Evolutionary conservation across 2,888 invertebrate species (phyloP).

Genomic region (Eretmocerus hayati): DNA sequence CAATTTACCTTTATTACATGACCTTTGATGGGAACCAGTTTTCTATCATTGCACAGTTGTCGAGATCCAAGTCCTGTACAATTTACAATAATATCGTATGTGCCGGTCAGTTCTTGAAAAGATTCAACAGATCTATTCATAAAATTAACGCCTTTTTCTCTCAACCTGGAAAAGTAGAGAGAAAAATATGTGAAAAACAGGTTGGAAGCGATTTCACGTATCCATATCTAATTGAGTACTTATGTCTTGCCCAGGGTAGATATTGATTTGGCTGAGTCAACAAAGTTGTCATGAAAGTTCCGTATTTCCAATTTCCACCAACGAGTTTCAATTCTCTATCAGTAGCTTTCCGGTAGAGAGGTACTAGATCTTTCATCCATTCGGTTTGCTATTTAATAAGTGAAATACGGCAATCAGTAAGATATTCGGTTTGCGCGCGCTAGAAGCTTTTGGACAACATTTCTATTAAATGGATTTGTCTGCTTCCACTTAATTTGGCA

Average conservation of each 20-base stretch:
- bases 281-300: slow-evolving; percentile 73
- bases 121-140: slow-evolving; percentile 52
- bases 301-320: slow-evolving; percentile 73
- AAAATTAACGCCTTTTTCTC: slow-evolving; percentile 58
- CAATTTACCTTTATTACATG: slow-evolving; percentile 76
- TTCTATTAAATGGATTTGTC: neutral
- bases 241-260: slow-evolving; percentile 70
- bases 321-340: slow-evolving; percentile 68
- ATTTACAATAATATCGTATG: slow-evolving; percentile 72
- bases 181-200: neutral
- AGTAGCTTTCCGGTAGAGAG: slow-evolving; percentile 65
- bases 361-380: slow-evolving; percentile 69
- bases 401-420: too few relatives aligned
- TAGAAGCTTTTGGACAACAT: neutral
- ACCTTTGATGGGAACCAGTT: slow-evolving; percentile 73
- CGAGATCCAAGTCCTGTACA: slow-evolving; percentile 82
- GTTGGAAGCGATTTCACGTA: neutral
- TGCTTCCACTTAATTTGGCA: too few relatives aligned
- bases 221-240: slow-evolving; percentile 44
- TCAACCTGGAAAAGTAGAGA: slow-evolving; percentile 48
- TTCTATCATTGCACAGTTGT: slow-evolving; percentile 65
- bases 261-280: slow-evolving; percentile 67
- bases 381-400: slow-evolving; percentile 54
- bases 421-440: too few relatives aligned
- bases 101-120: slow-evolving; percentile 54